phyloP scores from a whole-genome alignment of 2,113 vertebrate species.

The Sprattus sprattus region DNA sequence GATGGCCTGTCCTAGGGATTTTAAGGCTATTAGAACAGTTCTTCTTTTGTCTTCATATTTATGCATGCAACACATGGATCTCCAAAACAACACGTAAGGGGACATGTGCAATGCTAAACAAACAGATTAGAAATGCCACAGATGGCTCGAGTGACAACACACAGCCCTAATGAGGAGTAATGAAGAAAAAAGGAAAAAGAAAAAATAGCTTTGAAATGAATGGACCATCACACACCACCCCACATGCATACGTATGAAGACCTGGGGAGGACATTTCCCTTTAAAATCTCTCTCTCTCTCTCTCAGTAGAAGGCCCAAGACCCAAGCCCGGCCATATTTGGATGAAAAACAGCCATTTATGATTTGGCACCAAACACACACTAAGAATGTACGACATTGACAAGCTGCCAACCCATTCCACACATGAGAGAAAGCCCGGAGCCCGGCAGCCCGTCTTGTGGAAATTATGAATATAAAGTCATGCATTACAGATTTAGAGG shows the following conservation, averaged over 20 bases:
- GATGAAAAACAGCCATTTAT: constrained; percentile 69
- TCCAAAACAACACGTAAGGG: constrained; percentile 13
- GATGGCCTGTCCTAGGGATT: background rate
- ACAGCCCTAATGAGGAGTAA: constrained; percentile 61
- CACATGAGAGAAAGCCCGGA: constrained; percentile 56
- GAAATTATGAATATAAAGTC: constrained; percentile 74
- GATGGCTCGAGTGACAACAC: constrained; percentile 60
- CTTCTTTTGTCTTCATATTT: background rate
- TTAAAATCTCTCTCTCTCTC: constrained; percentile 33
- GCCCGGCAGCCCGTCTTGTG: constrained; percentile 58
- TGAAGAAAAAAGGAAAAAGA: background rate
- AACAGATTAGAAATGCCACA: constrained; percentile 61
- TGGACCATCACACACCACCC: constrained; percentile 14
- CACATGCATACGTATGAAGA: constrained; percentile 32
- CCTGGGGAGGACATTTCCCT: background rate
- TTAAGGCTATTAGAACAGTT: background rate
- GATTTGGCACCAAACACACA: constrained; percentile 65
- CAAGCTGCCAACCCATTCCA: constrained; percentile 63
- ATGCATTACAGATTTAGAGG: constrained; percentile 72
- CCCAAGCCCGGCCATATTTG: constrained; percentile 55
- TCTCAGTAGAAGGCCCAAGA: constrained; percentile 68
- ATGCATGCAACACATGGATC: constrained; percentile 10
- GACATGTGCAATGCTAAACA: constrained; percentile 2
- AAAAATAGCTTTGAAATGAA: constrained; percentile 55
- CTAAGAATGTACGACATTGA: constrained; percentile 59